Conservation (phyloP, 2,113 vertebrate genomes). For the Meriones unguiculatus region DNA sequence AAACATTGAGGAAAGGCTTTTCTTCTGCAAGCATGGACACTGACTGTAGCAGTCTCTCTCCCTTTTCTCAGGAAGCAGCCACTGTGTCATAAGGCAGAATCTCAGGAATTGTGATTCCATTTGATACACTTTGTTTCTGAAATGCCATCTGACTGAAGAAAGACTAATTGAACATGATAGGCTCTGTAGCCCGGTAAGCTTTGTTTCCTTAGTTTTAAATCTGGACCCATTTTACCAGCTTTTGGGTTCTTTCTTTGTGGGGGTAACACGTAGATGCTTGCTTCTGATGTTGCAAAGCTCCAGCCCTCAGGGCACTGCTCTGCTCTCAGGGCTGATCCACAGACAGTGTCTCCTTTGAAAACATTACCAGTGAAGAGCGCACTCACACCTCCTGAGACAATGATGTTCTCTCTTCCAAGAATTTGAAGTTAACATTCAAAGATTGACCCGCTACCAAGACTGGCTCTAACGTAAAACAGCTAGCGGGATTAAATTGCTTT, state of each 20-base stretch:
- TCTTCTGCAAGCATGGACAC: not conserved
- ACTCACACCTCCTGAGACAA: not conserved
- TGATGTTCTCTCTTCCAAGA: not conserved
- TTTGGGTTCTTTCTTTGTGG: not conserved
- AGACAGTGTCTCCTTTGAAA: not conserved
- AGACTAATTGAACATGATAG: not conserved
- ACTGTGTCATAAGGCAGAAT: not conserved
- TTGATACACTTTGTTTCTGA: not conserved
- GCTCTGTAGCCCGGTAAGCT: not conserved
- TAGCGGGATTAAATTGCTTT: not conserved
- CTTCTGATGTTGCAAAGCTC: not conserved
- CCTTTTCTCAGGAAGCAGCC: not conserved
- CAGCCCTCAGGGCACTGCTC: not conserved
- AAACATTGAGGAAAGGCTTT: not conserved
- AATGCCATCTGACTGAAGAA: slow-evolving; percentile 7
- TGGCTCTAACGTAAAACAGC: not conserved
- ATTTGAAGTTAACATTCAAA: not conserved
- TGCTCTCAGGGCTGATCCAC: not conserved
- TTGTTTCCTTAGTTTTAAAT: not conserved
- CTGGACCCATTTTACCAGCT: not conserved
- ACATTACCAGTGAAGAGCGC: not conserved
- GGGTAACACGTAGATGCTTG: not conserved
- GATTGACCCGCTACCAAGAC: not conserved
- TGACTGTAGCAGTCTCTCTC: not conserved
- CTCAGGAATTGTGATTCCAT: not conserved